These are phyloP conservation scores for Botia kubotai DNA, from an alignment of 2,797 vertebrate genomes.

Conservation along the genomic window DNA sequence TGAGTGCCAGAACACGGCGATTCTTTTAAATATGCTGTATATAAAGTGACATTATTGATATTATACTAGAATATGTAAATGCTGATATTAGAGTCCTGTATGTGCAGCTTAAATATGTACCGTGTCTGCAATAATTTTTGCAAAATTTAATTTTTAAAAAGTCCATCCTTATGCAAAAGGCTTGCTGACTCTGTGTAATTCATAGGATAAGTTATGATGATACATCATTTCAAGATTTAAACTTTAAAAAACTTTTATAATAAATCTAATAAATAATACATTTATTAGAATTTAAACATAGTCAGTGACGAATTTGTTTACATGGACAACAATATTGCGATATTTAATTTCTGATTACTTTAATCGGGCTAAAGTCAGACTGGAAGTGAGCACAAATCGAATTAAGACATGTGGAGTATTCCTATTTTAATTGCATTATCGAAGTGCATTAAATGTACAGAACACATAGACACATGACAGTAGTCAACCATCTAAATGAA, in stretches of 20 bases:
- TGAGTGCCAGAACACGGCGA: constrained; percentile 66
- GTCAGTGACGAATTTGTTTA: too few species aligned
- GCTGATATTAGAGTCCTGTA: background rate
- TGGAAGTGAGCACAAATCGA: too few species aligned
- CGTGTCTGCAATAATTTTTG: constrained; percentile 30
- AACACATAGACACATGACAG: too few species aligned
- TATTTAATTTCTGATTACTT: too few species aligned
- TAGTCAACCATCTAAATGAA: too few species aligned
- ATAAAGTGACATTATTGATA: background rate
- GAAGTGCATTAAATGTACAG: too few species aligned
- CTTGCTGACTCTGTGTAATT: constrained; percentile 49
- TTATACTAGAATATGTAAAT: background rate
- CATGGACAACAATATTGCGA: too few species aligned
- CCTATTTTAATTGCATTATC: too few species aligned
- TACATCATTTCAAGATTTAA: constrained; percentile 34
- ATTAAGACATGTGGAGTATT: too few species aligned
- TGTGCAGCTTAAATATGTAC: constrained; percentile 2
- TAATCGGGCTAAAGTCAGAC: too few species aligned
- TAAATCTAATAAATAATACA: constrained; percentile 10
- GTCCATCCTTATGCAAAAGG: constrained; percentile 35
- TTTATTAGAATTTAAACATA: too few species aligned
- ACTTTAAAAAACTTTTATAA: constrained; percentile 40
- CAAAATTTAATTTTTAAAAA: background rate
- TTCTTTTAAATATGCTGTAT: background rate
- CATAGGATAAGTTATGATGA: constrained; percentile 48